Evolutionary conservation across 2,113 vertebrate genomes (phyloP).

Genomic region (Saimiri boliviensis): DNA sequence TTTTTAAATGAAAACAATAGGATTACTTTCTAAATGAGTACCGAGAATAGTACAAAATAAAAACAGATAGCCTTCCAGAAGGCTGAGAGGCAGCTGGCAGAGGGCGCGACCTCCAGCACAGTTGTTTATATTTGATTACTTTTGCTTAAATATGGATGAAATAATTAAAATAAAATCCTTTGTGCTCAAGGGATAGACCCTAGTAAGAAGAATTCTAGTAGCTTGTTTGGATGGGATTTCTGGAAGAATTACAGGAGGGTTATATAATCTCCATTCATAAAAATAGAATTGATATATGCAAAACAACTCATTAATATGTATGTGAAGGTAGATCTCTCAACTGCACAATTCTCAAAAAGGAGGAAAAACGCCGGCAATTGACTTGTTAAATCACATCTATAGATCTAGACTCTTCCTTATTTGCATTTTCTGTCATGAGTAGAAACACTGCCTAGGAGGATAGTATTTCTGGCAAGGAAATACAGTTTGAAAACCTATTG

Average conservation of each 20-base stretch:
- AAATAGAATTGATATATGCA: slow-evolving; percentile 55
- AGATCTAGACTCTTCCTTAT: background rate
- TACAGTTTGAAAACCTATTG: background rate
- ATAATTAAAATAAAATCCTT: slow-evolving; percentile 79
- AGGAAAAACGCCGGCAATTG: background rate
- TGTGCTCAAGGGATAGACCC: slow-evolving; percentile 39
- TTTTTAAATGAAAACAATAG: background rate
- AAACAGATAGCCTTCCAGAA: background rate
- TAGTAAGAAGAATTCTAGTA: slow-evolving; percentile 21
- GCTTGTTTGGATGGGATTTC: slow-evolving; percentile 24
- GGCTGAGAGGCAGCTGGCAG: background rate
- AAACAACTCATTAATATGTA: slow-evolving; percentile 47
- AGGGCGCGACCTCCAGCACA: background rate
- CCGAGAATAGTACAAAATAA: background rate
- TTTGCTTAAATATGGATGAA: slow-evolving; percentile 77
- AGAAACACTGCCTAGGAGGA: background rate
- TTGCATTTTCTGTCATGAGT: background rate
- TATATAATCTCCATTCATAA: slow-evolving; percentile 67
- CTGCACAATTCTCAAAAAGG: background rate
- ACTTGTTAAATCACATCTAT: background rate
- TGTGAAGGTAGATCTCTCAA: background rate
- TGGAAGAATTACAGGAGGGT: slow-evolving; percentile 50
- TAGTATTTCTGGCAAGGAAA: background rate
- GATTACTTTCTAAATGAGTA: background rate
- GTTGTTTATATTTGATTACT: slow-evolving; percentile 73